Percentiles rank a stretch among this genome's conserved stretches.
Conservation (phyloP, 2,888 invertebrate species). For the Petrophora chlorosata region DNA sequence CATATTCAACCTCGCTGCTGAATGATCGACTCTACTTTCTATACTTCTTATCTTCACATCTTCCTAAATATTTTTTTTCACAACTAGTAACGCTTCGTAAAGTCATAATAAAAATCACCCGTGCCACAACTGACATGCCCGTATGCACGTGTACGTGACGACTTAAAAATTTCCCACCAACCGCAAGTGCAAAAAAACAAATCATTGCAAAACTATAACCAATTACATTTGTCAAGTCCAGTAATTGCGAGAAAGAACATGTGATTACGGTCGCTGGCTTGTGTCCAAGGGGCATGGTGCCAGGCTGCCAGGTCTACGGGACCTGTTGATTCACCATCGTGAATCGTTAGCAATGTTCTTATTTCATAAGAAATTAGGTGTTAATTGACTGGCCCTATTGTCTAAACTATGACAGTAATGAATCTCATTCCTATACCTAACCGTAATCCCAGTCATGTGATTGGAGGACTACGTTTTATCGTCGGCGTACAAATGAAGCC, state of each 20-base stretch:
- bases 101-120: no score
- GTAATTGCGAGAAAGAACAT: constrained; percentile 55
- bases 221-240: constrained; percentile 50
- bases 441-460: no score
- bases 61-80: background rate
- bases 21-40: no score
- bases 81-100: background rate
- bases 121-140: no score
- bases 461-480: no score
- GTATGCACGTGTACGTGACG: background rate
- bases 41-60: no score
- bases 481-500: no score
- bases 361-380: background rate
- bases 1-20: no score
- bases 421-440: no score
- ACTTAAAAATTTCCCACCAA: background rate
- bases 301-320: constrained; percentile 64
- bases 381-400: background rate
- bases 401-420: no score
- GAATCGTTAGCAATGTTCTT: constrained; percentile 23
- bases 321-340: constrained; percentile 69
- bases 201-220: constrained; percentile 36
- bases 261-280: constrained; percentile 64
- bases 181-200: constrained; percentile 20
- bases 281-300: constrained; percentile 67